These are phyloP conservation scores for Antechinus flavipes DNA, from an alignment of 2,113 vertebrate species.

Conservation along the genomic window DNA sequence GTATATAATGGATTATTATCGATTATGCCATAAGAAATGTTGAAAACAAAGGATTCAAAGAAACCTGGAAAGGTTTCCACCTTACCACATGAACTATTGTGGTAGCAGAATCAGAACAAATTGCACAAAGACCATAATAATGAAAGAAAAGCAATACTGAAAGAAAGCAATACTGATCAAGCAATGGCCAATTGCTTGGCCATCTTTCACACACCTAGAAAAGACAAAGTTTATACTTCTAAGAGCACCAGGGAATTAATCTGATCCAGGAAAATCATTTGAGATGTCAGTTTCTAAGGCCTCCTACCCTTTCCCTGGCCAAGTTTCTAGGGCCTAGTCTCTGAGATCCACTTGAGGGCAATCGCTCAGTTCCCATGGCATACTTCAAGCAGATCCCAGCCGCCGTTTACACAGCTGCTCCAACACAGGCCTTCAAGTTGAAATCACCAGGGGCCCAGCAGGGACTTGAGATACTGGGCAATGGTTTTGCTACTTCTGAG, in stretches of 20 bases:
- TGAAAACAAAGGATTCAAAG: neutral
- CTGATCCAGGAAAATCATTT: neutral
- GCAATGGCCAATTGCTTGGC: neutral
- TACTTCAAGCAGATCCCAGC: neutral
- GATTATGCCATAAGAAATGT: neutral
- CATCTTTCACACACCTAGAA: slow-evolving; percentile 21
- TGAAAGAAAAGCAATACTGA: neutral
- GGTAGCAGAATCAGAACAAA: neutral
- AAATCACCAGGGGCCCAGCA: neutral
- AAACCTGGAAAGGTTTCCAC: neutral
- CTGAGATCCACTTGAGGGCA: slow-evolving; percentile 17
- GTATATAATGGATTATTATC: neutral
- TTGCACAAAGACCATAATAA: neutral
- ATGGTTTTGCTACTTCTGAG: neutral
- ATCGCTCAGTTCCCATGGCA: neutral
- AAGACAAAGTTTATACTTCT: slow-evolving; percentile 45
- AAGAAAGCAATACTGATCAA: neutral
- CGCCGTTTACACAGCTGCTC: neutral
- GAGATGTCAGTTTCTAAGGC: neutral
- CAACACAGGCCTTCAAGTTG: neutral
- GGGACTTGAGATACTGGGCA: neutral
- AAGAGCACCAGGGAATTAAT: slow-evolving; percentile 37
- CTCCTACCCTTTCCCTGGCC: neutral
- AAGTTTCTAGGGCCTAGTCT: neutral
- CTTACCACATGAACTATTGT: neutral